Evolutionary conservation across 2,113 vertebrate genomes (phyloP).

Genomic region (Apus apus): DNA sequence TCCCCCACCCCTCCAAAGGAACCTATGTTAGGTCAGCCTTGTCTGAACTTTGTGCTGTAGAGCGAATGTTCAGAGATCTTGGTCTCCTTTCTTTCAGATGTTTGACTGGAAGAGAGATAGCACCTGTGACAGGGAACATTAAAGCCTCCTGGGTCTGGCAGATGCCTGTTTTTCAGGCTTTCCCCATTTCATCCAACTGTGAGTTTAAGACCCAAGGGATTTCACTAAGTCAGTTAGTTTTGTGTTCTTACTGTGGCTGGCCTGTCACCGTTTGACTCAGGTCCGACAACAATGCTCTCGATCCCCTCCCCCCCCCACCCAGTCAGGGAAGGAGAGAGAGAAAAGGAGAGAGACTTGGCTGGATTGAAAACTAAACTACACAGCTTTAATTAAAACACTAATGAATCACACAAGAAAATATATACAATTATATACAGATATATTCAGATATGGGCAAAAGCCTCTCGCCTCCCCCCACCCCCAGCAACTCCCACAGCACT

Average conservation of each 20-base stretch:
- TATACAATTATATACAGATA: too few species aligned
- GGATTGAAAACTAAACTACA: too few species aligned
- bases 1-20: neutral
- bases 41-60: neutral
- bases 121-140: neutral
- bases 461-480: too few species aligned
- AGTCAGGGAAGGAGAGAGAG: too few species aligned
- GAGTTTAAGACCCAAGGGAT: neutral
- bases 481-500: too few species aligned
- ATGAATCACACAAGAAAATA: too few species aligned
- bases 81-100: neutral
- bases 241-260: neutral
- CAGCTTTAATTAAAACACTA: too few species aligned
- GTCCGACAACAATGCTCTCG: too few species aligned
- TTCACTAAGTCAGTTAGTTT: neutral
- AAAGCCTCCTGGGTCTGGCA: neutral
- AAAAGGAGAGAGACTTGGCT: too few species aligned
- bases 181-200: neutral
- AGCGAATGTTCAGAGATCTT: neutral
- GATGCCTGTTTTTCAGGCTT: neutral
- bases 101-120: neutral
- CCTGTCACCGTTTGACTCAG: too few species aligned
- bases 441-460: too few species aligned
- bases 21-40: neutral
- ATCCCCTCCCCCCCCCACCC: too few species aligned